phyloP scores from a whole-genome alignment of 2,797 vertebrate genomes.

The Loriculus beryllinus region DNA sequence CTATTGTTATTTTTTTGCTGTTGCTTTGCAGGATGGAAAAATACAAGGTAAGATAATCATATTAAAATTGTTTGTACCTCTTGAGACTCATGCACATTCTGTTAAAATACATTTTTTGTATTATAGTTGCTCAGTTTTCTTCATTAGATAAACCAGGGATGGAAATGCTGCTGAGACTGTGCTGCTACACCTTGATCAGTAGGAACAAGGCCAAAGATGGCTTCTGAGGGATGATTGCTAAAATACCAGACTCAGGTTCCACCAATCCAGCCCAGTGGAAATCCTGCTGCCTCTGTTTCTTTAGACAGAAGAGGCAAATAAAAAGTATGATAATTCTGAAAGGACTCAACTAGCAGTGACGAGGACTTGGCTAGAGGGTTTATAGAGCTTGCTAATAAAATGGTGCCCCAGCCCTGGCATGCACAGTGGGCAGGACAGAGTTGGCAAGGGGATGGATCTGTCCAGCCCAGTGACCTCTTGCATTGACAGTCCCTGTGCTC shows the following conservation, averaged over 20 bases:
- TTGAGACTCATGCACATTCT: background rate
- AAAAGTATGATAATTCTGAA: background rate
- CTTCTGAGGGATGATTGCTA: background rate
- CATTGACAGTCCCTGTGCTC: background rate
- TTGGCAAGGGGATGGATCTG: background rate
- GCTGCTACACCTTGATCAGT: background rate
- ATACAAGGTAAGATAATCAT: background rate
- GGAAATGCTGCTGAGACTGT: background rate
- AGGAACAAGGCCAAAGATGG: background rate
- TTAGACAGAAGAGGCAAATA: background rate
- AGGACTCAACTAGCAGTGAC: background rate
- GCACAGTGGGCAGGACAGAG: background rate
- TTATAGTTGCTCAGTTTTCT: background rate
- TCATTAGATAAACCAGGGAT: background rate
- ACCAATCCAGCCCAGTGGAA: rapidly evolving
- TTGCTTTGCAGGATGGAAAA: background rate
- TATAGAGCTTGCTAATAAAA: background rate
- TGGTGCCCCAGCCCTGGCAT: background rate
- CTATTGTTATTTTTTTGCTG: background rate
- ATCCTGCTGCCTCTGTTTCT: background rate
- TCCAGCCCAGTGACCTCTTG: background rate
- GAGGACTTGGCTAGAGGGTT: background rate
- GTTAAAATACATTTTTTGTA: background rate
- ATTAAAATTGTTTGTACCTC: background rate
- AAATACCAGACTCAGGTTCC: background rate